These are phyloP conservation scores for Monomorium pharaonis DNA, from an alignment of 1,140 invertebrate genomes.

Conservation along the genomic window DNA sequence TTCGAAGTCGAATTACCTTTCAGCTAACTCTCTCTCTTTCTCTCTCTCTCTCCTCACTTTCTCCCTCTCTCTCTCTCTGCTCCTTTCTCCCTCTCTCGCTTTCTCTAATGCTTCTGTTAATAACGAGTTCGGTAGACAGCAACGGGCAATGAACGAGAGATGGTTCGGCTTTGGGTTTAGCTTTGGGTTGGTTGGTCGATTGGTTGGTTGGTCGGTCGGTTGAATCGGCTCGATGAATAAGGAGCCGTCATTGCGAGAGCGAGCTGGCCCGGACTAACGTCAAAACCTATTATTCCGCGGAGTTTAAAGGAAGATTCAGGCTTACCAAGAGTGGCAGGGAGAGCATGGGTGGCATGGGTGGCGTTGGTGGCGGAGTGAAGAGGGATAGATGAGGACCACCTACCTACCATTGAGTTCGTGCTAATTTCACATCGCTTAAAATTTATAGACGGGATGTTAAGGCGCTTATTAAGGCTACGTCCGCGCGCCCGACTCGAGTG, in stretches of 20 bases:
- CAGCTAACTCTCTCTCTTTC: constrained; percentile 36
- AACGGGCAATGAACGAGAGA: constrained; percentile 29
- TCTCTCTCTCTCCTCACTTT: neutral
- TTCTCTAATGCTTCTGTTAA: constrained; percentile 56
- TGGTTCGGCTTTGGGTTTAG: neutral
- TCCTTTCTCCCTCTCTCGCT: constrained; percentile 8
- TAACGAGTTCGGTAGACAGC: constrained; percentile 66
- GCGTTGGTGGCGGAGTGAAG: neutral
- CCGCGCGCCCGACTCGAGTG: constrained; percentile 37
- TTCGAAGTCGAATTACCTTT: constrained; percentile 70
- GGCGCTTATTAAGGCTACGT: constrained; percentile 76
- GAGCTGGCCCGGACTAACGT: constrained; percentile 17
- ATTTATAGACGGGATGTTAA: constrained; percentile 79
- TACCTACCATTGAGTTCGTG: constrained; percentile 53
- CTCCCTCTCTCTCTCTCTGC: neutral
- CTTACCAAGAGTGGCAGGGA: neutral
- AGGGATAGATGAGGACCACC: neutral
- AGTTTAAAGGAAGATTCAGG: constrained; percentile 53
- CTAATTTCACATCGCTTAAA: constrained; percentile 77
- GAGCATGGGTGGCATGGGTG: neutral
- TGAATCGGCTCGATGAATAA: constrained; percentile 56
- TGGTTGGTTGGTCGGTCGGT: neutral
- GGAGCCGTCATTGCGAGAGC: constrained; percentile 22
- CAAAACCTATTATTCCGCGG: constrained; percentile 69
- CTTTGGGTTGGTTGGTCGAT: neutral